phyloP scores from a whole-genome alignment of 2,113 vertebrate genomes.

The Pimephales promelas region DNA sequence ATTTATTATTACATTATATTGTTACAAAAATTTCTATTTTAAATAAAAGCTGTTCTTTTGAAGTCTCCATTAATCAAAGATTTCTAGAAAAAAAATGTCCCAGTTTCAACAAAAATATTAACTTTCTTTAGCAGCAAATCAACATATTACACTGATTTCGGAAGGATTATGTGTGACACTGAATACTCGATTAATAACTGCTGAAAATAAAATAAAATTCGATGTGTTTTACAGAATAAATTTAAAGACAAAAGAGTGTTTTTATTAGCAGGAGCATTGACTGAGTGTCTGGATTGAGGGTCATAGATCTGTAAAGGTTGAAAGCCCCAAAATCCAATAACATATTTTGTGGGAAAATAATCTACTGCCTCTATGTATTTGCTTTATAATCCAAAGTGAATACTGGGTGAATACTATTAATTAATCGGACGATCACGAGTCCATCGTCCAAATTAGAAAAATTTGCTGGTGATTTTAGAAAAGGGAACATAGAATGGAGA shows the following conservation, averaged over 20 bases:
- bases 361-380: constrained; percentile 3
- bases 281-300: neutral
- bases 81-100: neutral
- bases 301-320: neutral
- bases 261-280: neutral
- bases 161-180: neutral
- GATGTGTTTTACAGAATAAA: too few species aligned
- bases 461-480: neutral
- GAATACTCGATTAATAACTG: neutral
- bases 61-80: neutral
- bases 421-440: too few species aligned
- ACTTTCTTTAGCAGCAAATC: neutral
- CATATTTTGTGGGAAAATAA: neutral
- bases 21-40: neutral
- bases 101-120: neutral
- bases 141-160: neutral
- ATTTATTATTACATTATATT: neutral
- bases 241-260: too few species aligned
- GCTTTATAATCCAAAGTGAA: neutral
- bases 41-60: neutral
- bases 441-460: neutral
- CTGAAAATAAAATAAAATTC: neutral
- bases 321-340: neutral
- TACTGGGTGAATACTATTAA: too few species aligned
- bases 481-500: neutral